Evolutionary conservation across 2,888 invertebrate species (phyloP), one percentile per base, ranked within the genome.

Genomic region (Eilema depressum): DNA sequence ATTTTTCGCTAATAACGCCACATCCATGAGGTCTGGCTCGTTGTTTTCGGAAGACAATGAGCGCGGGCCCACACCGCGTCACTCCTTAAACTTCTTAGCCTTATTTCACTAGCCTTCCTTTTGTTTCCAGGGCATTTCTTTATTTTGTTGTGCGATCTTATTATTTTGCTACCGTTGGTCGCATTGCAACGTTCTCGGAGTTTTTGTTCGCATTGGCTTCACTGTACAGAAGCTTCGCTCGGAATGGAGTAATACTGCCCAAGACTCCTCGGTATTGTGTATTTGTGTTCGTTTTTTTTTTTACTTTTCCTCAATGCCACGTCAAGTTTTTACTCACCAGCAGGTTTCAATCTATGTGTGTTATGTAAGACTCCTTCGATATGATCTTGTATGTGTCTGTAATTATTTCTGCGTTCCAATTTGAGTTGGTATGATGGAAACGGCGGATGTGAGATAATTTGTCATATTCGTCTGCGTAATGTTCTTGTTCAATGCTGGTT

Each of bases 111-210:
- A 92, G 90, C 90, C 91, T 91, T 92, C 91, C 93, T 95, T 94
- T 95, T 94, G 94, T 95, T 92, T 92, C 91, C 91, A 88, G 89
- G 87, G 86, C 90, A 91, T 89, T 94, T 93, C 92, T 95, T 95
- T 95, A 95, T 94, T 95, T 95, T 95, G 93, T 92, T 92, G 93
- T 89, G 92, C 92, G 93, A 94, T 94, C 95, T 95, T 95, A 95
- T 95, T 95, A 95, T 95, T 94, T 94, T 90, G 95, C 95, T 95
- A 94, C 95, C 93, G 94, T 94, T 93, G 91, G 90, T 91, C 92
- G 91, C 92, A 89, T 90, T 90, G 93, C 91, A 88, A 86, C 87
- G 88, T 85, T 88, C 88, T 86, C 82, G 88, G 90, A 88, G 91
- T 94, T 94, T 94, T 95, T 94, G 91, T 86, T 91, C 92, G 91